A percentile compares a stretch with the other conserved stretches of the same genome.
These are phyloP conservation scores for Spermophilus dauricus DNA, from an alignment of 2,113 vertebrate genomes.

Conservation along the genomic window DNA sequence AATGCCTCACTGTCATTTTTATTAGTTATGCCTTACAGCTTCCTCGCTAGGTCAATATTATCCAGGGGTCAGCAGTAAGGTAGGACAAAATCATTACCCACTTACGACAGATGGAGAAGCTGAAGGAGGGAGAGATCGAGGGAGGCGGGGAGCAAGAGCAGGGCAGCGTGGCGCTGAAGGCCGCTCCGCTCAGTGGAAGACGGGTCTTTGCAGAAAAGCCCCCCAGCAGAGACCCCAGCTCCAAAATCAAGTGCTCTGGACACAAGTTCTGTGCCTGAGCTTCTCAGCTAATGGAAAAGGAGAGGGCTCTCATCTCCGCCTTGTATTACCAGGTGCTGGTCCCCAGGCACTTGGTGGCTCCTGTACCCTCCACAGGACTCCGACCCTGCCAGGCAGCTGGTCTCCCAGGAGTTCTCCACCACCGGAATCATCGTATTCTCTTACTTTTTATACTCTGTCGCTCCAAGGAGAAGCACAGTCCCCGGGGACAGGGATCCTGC, in stretches of 20 bases:
- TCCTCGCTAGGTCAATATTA: constrained; percentile 54
- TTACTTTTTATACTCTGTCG: too few relatives aligned
- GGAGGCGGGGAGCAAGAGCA: too few relatives aligned
- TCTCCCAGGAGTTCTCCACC: too few relatives aligned
- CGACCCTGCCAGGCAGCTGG: fast-evolving
- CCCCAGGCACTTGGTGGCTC: fast-evolving
- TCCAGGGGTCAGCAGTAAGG: constrained; percentile 15
- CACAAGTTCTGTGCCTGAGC: background rate
- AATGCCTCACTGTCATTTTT: constrained; percentile 43
- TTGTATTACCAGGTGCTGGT: fast-evolving
- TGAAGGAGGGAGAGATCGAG: background rate
- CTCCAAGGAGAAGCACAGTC: background rate
- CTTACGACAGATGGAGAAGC: background rate
- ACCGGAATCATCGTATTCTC: fast-evolving
- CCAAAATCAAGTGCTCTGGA: too few relatives aligned
- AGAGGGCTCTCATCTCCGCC: background rate
- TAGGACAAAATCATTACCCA: constrained; percentile 45
- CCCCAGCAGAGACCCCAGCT: too few relatives aligned
- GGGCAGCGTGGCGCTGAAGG: fast-evolving
- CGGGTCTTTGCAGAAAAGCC: background rate
- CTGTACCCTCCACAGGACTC: background rate
- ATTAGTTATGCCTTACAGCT: constrained; percentile 59
- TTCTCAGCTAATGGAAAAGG: background rate
- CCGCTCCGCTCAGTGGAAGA: too few relatives aligned
- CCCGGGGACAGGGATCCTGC: background rate